Evolutionary conservation across 2,888 invertebrate species (phyloP), one percentile per base, ranked within the genome.

Genomic region (Hofmannophila pseudospretella): DNA sequence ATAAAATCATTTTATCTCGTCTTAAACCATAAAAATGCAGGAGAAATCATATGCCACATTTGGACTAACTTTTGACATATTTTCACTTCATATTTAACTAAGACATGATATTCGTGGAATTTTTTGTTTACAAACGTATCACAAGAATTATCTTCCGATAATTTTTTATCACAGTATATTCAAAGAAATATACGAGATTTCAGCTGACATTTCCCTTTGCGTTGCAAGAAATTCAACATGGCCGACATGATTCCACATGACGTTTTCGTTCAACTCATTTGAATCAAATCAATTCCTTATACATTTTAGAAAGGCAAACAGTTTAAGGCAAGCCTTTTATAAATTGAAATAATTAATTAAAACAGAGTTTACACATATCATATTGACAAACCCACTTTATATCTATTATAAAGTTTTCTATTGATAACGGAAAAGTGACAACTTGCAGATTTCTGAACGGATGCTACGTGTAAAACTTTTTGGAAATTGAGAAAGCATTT

Each of bases 141-240:
- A 72, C 67, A 68, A 60, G 52, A 60, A 47, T 56, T 61, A 60
- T 56, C 42, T 55, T 53, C 53, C 40, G 47, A 48, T 49, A 62
- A 58, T 63, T 57, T n/a, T 73, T 58, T 77, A 78, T 66, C 71
- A 70, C 67, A 79, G 59, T 66, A 61, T 65, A 75, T 72, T 63
- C 54, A 69, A 49, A 68, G 67, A 79, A 82, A 63, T 72, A 67
- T 69, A 79, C 75, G 72, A 67, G 58, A 72, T 67, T 73, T 85
- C 87, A 88, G 86, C 86, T 88, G 87, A 88, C 87, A 86, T 86
- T 81, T 86, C 85, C 82, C 73, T 74, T 71, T 82, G 82, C 81
- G 84, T 84, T 85, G 80, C 75, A 80, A 71, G 78, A 82, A 81
- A 81, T 82, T 81, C 84, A 88, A 87, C 74, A 88, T 88, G 87